phyloP scores from a whole-genome alignment of 2,797 vertebrate genomes.

The Tangara arthus region DNA sequence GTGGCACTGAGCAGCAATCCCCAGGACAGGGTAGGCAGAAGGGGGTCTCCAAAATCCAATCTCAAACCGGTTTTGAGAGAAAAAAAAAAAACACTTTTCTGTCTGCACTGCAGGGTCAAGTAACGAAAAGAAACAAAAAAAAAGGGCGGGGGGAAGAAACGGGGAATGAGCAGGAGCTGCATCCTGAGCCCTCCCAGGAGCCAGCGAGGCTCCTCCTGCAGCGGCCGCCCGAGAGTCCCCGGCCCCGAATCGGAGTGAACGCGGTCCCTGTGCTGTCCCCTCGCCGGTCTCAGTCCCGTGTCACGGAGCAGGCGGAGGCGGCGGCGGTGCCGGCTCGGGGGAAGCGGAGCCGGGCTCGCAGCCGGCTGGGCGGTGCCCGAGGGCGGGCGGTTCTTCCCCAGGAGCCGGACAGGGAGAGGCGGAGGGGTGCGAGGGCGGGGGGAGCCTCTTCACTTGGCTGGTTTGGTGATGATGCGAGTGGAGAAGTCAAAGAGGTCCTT shows the following conservation, averaged over 20 bases:
- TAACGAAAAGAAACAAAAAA: slow-evolving; percentile 10
- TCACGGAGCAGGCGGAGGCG: not conserved
- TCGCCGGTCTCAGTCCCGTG: not conserved
- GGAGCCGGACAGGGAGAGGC: not conserved
- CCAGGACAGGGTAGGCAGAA: not conserved
- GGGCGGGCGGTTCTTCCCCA: not conserved
- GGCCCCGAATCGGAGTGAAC: not conserved
- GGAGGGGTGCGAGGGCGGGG: not conserved
- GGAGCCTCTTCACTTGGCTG: slow-evolving; percentile 66
- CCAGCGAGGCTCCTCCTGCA: not conserved
- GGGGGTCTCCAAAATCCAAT: slow-evolving; percentile 27
- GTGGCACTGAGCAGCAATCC: not conserved
- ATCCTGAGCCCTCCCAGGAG: not conserved
- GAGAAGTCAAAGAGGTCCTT: slow-evolving; percentile 95
- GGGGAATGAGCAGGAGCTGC: not conserved
- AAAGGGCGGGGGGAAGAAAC: not conserved
- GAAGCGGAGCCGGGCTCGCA: not conserved
- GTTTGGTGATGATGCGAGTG: slow-evolving; percentile 87
- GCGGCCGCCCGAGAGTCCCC: not conserved
- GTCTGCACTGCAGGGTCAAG: slow-evolving; percentile 48
- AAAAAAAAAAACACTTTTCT: not conserved
- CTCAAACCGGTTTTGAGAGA: not conserved
- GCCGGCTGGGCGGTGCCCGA: not conserved
- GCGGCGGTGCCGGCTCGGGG: not conserved
- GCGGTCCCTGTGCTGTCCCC: not conserved